Evolutionary conservation across 1,140 invertebrate species (phyloP).

Genomic region (Teleopsis dalmanni): DNA sequence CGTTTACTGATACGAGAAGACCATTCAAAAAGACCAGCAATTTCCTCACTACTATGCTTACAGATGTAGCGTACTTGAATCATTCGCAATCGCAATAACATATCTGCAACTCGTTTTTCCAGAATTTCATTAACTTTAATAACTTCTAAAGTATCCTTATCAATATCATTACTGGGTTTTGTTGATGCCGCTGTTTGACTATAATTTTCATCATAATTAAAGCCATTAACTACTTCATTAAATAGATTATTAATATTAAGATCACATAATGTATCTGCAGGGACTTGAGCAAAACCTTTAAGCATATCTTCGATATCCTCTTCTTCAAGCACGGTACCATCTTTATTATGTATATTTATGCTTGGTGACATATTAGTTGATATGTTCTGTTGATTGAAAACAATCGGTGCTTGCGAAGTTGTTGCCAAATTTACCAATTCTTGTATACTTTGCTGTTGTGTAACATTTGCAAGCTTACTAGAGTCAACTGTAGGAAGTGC

Average conservation of each 20-base stretch:
- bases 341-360: constrained; percentile 27
- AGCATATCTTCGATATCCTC: constrained; percentile 41
- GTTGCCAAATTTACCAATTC: constrained; percentile 8
- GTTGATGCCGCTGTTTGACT: background rate
- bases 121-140: constrained; percentile 51
- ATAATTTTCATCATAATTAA: constrained; percentile 22
- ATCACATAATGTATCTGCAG: constrained; percentile 31
- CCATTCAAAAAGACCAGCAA: constrained; percentile 62
- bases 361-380: constrained; percentile 41
- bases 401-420: constrained; percentile 6
- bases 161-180: constrained; percentile 8
- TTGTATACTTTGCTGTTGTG: constrained; percentile 5
- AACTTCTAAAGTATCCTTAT: constrained; percentile 22
- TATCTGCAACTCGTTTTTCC: constrained; percentile 59
- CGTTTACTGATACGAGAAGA: constrained; percentile 47
- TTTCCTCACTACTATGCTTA: constrained; percentile 66
- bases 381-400: constrained; percentile 13
- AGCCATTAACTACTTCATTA: constrained; percentile 27
- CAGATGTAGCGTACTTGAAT: constrained; percentile 65
- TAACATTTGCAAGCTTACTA: too few species aligned
- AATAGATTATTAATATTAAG: constrained; percentile 28
- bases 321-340: constrained; percentile 29
- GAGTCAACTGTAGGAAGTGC: too few species aligned
- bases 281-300: constrained; percentile 24
- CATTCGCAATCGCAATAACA: constrained; percentile 64